Conservation (phyloP, 2,113 vertebrate genomes). For the Stomatorhinus ivindoensis region DNA sequence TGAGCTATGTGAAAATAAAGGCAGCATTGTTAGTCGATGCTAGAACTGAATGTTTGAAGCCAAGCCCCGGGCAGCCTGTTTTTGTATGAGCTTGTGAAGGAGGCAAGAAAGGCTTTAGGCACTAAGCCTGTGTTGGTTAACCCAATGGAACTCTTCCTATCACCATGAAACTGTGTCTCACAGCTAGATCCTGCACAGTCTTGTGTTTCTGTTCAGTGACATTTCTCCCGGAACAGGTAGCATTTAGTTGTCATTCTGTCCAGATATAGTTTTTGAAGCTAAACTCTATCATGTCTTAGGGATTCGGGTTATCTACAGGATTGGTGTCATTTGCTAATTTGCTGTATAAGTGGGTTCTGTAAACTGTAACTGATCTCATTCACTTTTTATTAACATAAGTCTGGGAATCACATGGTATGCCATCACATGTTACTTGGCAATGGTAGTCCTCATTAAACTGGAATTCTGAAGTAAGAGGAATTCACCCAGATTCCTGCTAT, state of each 20-base stretch:
- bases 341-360: not conserved
- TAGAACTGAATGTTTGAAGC: not conserved
- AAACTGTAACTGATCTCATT: not conserved
- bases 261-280: not conserved
- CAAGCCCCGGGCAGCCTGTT: not conserved
- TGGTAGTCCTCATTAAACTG: not conserved
- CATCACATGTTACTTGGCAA: not conserved
- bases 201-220: not conserved
- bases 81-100: not conserved
- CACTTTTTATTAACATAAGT: not conserved
- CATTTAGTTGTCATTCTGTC: not conserved
- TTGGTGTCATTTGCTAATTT: not conserved
- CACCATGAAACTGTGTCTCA: not conserved
- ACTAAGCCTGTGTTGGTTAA: not conserved
- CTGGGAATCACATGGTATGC: not conserved
- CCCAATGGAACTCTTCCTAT: not conserved
- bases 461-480: not conserved
- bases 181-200: not conserved
- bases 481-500: not conserved
- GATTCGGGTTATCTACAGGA: not conserved
- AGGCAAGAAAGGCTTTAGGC: not conserved
- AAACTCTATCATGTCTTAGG: not conserved
- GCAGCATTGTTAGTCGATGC: not conserved
- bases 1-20: slow-evolving; percentile 11
- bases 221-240: not conserved